Evolutionary conservation across 2,113 vertebrate species (phyloP), one percentile per base, ranked within the genome.

Genomic region (Nipponia nippon): DNA sequence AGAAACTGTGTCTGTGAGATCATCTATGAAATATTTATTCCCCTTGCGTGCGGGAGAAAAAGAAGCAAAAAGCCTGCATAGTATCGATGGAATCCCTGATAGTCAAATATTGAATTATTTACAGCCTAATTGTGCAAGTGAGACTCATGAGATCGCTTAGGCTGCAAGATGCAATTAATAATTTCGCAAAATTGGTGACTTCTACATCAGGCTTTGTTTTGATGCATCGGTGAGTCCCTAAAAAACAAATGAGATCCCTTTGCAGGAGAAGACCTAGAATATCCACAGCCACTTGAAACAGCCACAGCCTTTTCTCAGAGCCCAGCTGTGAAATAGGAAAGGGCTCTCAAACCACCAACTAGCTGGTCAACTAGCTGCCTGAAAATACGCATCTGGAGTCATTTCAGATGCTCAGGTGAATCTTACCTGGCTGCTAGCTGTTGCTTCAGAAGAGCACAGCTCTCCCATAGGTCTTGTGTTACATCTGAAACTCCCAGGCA

Each of bases 101-200:
- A 93, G 70, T 23, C 70, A 96, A 91, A 95, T 75, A 85, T 12
- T 91, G 81, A 96, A 97, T 95, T 96, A 95, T 93, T 93, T 78
- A 94, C 61, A 91, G 70, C 26, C 85, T 69, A 88, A 83, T 76
- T 90, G 81, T 85, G 70, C 93, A 91, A 87, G 87, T 29, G 55
- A 71, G 55, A 46, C 69, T 38, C 81, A 56, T 11, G 47, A 85
- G 93, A 94, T 22, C 0, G 0, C 89, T 85, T 58, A 50, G 53
- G 36, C 63, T 84, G 77, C 44, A 91, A 85, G 83, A 89, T 30
- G 18, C 70, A 89, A 82, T 67, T 85, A 79, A 89, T 89, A 67
- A 49, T 63, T 87, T 61, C 1, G 4, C 13, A 52, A 34, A 94
- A 92, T 9, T 69, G 53, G 56, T 63, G 56, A 70, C 46, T 77